phyloP scores from a whole-genome alignment of 1,140 invertebrate species.

The silkworm (Bombyx mori) region ASM3026992v2 NC_085109.1:11048501-11049000 shows the following conservation, averaged over 20 bases:
- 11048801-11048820: constrained; percentile 71
- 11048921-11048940: constrained; percentile 64
- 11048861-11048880: constrained; percentile 64
- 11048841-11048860: constrained; percentile 66
- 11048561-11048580: no score
- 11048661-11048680: neutral
- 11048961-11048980: constrained; percentile 62
- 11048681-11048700: neutral
- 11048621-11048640: neutral
- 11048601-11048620: neutral
- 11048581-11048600: no score
- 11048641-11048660: no score
- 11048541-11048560: no score
- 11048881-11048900: constrained; percentile 65
- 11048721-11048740: constrained; percentile 64
- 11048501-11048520: no score
- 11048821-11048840: constrained; percentile 70
- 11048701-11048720: constrained; percentile 28
- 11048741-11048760: constrained; percentile 69
- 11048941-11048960: constrained; percentile 42
- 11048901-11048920: constrained; percentile 63
- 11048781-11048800: constrained; percentile 69
- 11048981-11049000: constrained; percentile 70
- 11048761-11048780: constrained; percentile 70
- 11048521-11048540: no score